Conservation (phyloP, 2,113 vertebrate genomes). For the Syrrhaptes paradoxus region DNA sequence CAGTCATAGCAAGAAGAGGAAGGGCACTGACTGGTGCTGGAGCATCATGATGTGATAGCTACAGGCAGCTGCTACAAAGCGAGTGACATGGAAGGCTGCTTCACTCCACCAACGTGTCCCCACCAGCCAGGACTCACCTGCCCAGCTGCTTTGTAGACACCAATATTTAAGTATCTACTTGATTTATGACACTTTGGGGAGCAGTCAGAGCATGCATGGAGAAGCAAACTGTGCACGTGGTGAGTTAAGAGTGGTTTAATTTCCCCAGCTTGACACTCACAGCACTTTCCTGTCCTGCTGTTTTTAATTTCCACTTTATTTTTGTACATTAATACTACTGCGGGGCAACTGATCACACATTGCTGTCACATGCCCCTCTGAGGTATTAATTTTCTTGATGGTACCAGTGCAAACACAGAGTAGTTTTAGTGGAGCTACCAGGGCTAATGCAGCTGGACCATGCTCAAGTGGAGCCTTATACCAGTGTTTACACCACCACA, state of each 20-base stretch:
- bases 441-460: accelerated
- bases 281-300: neutral
- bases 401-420: neutral
- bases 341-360: neutral
- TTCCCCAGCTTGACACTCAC: neutral
- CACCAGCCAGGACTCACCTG: neutral
- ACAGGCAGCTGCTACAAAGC: too few relatives aligned
- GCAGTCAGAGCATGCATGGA: accelerated
- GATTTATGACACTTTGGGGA: neutral
- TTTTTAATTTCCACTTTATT: constrained; percentile 31
- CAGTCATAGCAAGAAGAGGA: too few relatives aligned
- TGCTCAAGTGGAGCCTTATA: accelerated
- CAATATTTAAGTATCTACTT: accelerated
- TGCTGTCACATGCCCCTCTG: neutral
- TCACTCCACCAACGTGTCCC: accelerated
- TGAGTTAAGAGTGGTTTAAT: neutral
- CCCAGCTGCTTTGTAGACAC: neutral
- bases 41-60: too few relatives aligned
- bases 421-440: neutral
- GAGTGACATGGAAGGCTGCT: neutral
- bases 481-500: accelerated
- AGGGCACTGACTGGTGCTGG: too few relatives aligned
- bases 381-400: neutral
- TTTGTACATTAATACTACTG: neutral
- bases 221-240: accelerated